Base-by-base conservation (phyloP, 1,140 invertebrate species). In the Drosophila baimaii region DNA sequence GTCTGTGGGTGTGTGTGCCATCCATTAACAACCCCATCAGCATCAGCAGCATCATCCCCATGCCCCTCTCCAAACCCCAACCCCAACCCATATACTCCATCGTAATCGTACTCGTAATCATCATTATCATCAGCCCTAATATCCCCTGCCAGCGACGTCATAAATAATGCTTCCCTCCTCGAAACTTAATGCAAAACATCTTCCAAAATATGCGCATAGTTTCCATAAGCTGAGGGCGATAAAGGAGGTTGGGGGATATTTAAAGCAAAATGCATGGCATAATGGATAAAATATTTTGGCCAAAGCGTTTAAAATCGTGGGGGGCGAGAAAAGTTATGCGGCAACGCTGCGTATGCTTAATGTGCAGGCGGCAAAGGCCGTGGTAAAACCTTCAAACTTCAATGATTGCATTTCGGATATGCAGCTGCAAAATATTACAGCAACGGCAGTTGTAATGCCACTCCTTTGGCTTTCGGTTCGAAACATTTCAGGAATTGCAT, bases 151-250 rank as follows among this genome's bases (percentile, higher is more conserved):
- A 57, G 65, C 66, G 33, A 49, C 52, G 66, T 71, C 69, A 71
- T 72, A 72, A 72, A 72, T 72, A 72, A 72, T 71, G 43, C 68
- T 27, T 25, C 33, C 35, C 65, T 4, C 57, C 7, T 19, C 52
- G 19, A 29, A 54, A 54, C 41, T 72, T 72, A 72, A 72, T 72
- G 69, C 69, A 71, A 72, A 72, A 72, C 69, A 72, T 72, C 65
- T 56, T 72, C 56, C 51, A 72, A 72, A 72, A 72, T 71, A 72
- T 72, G 49, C 66, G 66, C 66, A 70, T 70, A 70, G 66, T 70
- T 70, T 70, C 27, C 31, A 39, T 54, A 54, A 54, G 49, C 49
- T 21, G 27, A 3, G 49, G 39, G 1, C 2, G 19, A 5, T 0
- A 13, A 12, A 4, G 15, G 21, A 1, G 3, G 19, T 15, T 8